Conservation (phyloP, 2,113 vertebrate genomes). For the Megalops atlanticus region DNA sequence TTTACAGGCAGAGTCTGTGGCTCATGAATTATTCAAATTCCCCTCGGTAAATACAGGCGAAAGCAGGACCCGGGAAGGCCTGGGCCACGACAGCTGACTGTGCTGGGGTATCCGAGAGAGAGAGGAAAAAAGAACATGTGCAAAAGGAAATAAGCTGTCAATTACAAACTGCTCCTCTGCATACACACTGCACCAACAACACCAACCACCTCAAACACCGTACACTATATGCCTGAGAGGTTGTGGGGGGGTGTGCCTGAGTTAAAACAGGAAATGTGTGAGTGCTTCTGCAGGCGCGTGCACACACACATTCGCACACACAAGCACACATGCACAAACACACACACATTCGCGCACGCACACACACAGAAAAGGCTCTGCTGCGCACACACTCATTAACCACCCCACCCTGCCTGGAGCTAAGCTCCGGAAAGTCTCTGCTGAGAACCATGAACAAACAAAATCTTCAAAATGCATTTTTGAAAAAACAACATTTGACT, state of each 20-base stretch:
- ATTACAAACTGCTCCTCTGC: constrained; percentile 4
- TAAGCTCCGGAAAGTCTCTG: background rate
- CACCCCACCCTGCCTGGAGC: background rate
- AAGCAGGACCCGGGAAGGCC: background rate
- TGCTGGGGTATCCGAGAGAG: background rate
- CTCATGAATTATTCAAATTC: constrained; percentile 47
- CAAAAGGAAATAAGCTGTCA: background rate
- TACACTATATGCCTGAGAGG: background rate
- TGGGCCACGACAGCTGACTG: background rate
- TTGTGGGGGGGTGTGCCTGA: background rate
- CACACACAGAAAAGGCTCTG: constrained; percentile 30
- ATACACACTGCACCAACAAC: background rate
- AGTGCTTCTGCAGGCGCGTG: background rate
- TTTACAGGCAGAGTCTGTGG: constrained; percentile 37
- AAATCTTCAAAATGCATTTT: too few relatives aligned
- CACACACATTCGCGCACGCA: constrained; percentile 44
- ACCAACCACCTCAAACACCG: background rate
- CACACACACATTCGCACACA: constrained; percentile 26
- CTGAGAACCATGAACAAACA: too few relatives aligned
- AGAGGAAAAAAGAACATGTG: background rate
- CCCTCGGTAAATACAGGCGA: constrained; percentile 30
- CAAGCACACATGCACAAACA: background rate
- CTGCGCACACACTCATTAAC: background rate
- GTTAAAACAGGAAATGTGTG: background rate
- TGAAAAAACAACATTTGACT: too few relatives aligned